Evolutionary conservation across 2,888 invertebrate species (phyloP).

Genomic region (Rhagium mordax): DNA sequence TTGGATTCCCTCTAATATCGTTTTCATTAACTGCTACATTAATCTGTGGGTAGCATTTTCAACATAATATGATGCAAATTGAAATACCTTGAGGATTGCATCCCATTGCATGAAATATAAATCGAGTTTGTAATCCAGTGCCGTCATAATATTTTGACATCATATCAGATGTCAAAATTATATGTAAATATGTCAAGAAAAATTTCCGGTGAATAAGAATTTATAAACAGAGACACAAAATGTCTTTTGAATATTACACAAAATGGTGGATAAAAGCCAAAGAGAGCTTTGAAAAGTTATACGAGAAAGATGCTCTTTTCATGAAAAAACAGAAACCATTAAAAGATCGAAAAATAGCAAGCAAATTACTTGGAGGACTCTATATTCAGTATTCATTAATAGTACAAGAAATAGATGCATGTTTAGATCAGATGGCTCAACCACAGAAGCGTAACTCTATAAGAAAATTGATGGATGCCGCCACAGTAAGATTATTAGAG

Average conservation of each 20-base stretch:
- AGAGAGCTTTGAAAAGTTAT: conserved; percentile 67
- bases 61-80: too few relatives aligned
- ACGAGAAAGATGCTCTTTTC: conserved; percentile 66
- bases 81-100: too few relatives aligned
- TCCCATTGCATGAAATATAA: too few relatives aligned
- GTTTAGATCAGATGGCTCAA: conserved; percentile 77
- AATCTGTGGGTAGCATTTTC: too few relatives aligned
- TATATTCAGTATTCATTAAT: conserved; percentile 73
- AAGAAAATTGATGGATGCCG: conserved; percentile 74
- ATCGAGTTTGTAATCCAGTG: too few relatives aligned
- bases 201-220: background rate
- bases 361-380: conserved; percentile 71
- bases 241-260: conserved; percentile 71
- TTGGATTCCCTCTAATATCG: too few relatives aligned
- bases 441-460: conserved; percentile 75
- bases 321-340: conserved; percentile 53
- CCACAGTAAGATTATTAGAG: conserved; percentile 74
- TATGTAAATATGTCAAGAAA: background rate
- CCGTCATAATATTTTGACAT: background rate
- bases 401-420: conserved; percentile 74
- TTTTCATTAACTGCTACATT: too few relatives aligned
- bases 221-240: conserved; percentile 48
- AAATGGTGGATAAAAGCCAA: conserved; percentile 71
- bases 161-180: conserved; percentile 9
- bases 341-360: conserved; percentile 71